These are phyloP conservation scores for Pteropus alecto DNA, from an alignment of 2,113 vertebrate species.

Conservation along the genomic window DNA sequence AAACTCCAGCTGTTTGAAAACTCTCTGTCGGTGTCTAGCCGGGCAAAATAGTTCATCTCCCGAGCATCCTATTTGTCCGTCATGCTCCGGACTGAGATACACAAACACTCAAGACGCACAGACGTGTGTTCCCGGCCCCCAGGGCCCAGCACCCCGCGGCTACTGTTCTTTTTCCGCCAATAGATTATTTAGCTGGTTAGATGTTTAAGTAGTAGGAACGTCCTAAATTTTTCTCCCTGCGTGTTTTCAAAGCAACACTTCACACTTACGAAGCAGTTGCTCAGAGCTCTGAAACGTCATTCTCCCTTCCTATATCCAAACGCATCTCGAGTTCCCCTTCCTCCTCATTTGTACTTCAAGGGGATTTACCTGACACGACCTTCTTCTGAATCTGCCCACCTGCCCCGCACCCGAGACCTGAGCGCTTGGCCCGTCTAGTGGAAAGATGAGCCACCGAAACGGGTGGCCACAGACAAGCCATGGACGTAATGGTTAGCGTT, in stretches of 20 bases:
- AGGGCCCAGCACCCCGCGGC: neutral
- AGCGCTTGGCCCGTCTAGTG: accelerated
- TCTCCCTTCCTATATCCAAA: neutral
- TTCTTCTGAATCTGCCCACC: neutral
- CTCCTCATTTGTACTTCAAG: neutral
- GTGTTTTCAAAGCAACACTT: neutral
- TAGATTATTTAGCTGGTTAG: neutral
- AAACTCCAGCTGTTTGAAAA: neutral
- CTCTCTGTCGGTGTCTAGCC: neutral
- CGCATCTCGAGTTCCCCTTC: accelerated
- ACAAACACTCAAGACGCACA: neutral
- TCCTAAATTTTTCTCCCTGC: neutral
- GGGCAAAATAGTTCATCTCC: neutral
- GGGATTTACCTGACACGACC: neutral
- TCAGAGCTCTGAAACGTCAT: accelerated
- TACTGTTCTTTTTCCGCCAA: neutral
- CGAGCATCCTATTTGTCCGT: neutral
- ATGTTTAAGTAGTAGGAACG: neutral
- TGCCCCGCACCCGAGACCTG: too few relatives aligned
- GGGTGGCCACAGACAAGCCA: neutral
- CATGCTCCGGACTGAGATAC: neutral
- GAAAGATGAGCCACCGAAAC: neutral
- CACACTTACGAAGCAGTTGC: neutral
- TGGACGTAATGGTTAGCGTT: neutral
- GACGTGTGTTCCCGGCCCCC: neutral